These are phyloP conservation scores for Cyclura pinguis DNA, from an alignment of 2,797 vertebrate species.

Conservation along the genomic window DNA sequence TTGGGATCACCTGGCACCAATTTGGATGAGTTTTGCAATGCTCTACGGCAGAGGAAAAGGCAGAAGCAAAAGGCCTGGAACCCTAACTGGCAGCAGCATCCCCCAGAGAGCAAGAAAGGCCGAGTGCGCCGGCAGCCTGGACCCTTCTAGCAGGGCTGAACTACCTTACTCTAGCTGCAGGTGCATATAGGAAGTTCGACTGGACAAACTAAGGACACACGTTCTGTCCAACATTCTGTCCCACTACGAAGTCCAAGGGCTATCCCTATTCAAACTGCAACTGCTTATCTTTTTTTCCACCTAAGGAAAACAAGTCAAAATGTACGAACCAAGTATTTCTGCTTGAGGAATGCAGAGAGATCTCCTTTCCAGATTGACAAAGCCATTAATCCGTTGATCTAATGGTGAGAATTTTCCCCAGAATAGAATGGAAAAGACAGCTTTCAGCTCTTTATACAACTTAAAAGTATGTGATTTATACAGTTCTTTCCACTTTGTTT, in stretches of 20 bases:
- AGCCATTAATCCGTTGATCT: not conserved
- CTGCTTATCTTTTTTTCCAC: accelerated
- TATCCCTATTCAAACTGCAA: slow-evolving; percentile 58
- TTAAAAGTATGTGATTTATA: slow-evolving; percentile 58
- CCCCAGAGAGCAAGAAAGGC: slow-evolving; percentile 78
- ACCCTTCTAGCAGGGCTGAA: slow-evolving; percentile 28
- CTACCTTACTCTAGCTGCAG: not conserved
- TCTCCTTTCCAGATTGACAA: not conserved
- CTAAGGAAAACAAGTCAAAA: accelerated
- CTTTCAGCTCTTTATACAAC: slow-evolving; percentile 4
- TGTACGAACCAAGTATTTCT: not conserved
- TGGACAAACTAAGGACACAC: not conserved
- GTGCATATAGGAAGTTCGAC: not conserved
- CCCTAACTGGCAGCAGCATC: slow-evolving; percentile 82
- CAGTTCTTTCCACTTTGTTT: not conserved
- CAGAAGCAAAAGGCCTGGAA: slow-evolving; percentile 83
- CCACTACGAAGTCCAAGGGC: not conserved
- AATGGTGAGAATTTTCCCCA: not conserved
- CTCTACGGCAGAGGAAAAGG: slow-evolving; percentile 85
- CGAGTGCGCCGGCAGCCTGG: slow-evolving; percentile 83
- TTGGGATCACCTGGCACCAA: slow-evolving; percentile 75
- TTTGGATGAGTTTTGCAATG: slow-evolving; percentile 84
- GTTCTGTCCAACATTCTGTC: not conserved
- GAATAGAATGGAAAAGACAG: not conserved
- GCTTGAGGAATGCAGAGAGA: not conserved